Evolutionary conservation across 2,888 invertebrate genomes (phyloP).

Genomic region (Glyphotaelius pellucidus): DNA sequence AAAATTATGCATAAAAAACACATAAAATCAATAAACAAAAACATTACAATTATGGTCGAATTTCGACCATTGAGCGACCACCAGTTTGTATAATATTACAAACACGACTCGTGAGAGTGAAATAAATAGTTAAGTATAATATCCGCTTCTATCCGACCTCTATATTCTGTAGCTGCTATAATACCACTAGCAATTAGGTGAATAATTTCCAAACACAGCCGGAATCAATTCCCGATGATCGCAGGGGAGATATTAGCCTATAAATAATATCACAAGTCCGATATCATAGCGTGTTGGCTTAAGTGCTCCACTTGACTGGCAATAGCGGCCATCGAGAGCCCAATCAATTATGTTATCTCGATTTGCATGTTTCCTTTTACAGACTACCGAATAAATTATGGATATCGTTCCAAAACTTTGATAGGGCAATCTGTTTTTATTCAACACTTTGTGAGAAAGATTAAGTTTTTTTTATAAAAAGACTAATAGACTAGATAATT

Average conservation of each 20-base stretch:
- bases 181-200: not conserved
- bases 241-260: not conserved
- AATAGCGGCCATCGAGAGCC: not conserved
- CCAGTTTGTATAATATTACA: not conserved
- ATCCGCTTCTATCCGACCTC: not conserved
- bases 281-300: not conserved
- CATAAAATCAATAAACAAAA: too few relatives aligned
- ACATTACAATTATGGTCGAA: too few relatives aligned
- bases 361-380: not conserved
- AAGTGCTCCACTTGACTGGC: constrained; percentile 15
- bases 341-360: not conserved
- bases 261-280: not conserved
- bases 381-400: not conserved
- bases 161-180: not conserved
- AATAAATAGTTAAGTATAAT: not conserved
- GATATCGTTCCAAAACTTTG: not conserved
- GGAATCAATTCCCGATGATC: not conserved
- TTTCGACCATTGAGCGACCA: too few relatives aligned
- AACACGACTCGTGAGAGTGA: not conserved
- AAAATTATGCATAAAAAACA: too few relatives aligned
- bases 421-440: not conserved
- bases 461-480: not conserved
- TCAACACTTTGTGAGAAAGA: not conserved
- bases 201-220: not conserved
- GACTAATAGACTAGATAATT: not conserved